Percentiles rank a stretch among this genome's conserved stretches.
Conservation (phyloP, 30 jellyfish, hydroid and myxozoan species). For the Aurelia aurita region DNA sequence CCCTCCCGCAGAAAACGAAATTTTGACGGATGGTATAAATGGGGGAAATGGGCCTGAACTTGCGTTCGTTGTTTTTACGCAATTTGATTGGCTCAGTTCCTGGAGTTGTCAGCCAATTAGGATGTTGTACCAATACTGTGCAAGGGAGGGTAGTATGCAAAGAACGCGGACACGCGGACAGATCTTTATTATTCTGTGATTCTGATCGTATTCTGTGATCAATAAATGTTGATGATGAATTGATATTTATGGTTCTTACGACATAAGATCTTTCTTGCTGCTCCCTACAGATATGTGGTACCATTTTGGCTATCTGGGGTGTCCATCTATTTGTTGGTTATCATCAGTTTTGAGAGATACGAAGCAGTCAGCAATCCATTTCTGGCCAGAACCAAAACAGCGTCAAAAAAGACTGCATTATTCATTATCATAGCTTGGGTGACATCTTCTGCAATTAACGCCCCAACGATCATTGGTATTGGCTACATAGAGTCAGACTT, state of each 20-base stretch:
- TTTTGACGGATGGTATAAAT: too few relatives aligned
- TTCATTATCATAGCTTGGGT: conserved; percentile 25
- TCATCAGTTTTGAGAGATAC: conserved; percentile 69
- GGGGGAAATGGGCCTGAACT: too few relatives aligned
- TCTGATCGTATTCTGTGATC: background rate
- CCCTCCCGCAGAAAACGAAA: too few relatives aligned
- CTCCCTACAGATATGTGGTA: background rate
- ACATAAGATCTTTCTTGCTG: too few relatives aligned
- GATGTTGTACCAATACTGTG: too few relatives aligned
- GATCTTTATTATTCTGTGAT: too few relatives aligned
- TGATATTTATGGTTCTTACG: background rate
- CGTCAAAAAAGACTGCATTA: background rate
- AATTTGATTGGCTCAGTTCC: too few relatives aligned
- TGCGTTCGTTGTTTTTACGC: too few relatives aligned
- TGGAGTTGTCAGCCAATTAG: too few relatives aligned
- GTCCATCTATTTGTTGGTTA: conserved; percentile 61
- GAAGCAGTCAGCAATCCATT: conserved; percentile 61
- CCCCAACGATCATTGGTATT: conserved; percentile 66
- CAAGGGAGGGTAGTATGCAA: too few relatives aligned
- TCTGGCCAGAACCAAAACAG: background rate
- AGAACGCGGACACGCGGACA: too few relatives aligned
- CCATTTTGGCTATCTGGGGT: conserved; percentile 68
- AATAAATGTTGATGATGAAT: background rate
- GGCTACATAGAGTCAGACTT: background rate
- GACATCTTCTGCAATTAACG: conserved; percentile 13